phyloP scores from a whole-genome alignment of 1,140 invertebrate genomes.

The Magallana gigas region DNA sequence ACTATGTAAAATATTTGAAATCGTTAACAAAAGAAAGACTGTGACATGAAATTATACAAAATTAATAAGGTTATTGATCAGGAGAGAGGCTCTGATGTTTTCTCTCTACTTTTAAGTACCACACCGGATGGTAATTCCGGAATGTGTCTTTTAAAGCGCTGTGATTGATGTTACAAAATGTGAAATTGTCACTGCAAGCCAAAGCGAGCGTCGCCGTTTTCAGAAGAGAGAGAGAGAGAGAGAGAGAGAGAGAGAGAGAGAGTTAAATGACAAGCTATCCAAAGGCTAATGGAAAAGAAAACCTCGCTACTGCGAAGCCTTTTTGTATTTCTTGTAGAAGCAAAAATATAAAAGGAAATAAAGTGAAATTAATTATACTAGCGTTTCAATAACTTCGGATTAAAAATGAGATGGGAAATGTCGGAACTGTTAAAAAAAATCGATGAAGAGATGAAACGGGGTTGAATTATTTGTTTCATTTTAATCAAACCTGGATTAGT shows the following conservation, averaged over 20 bases:
- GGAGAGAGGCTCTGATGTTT: not conserved
- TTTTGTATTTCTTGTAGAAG: not conserved
- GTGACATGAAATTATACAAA: conserved; percentile 33
- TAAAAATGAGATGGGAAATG: conserved; percentile 6
- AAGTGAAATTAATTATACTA: not conserved
- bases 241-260: too few species aligned
- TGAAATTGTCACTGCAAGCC: conserved; percentile 8
- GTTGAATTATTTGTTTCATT: conserved; percentile 26
- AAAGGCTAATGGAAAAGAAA: not conserved
- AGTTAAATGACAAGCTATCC: not conserved
- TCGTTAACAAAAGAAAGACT: conserved; percentile 36
- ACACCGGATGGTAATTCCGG: conserved; percentile 15
- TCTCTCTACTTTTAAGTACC: conserved; percentile 4
- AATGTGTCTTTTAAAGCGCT: conserved; percentile 28
- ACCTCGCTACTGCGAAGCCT: not conserved
- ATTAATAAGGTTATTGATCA: conserved; percentile 28
- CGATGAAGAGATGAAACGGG: conserved; percentile 6
- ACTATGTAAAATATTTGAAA: conserved; percentile 27
- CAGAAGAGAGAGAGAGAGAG: not conserved
- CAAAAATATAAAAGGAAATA: not conserved
- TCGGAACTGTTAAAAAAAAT: conserved; percentile 1
- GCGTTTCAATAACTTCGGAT: not conserved
- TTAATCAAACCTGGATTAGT: conserved; percentile 30
- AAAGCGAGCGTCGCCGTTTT: not conserved
- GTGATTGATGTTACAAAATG: conserved; percentile 36